Evolutionary conservation across 2,797 vertebrate species (phyloP), one percentile per base, ranked within the genome.

Genomic region (Menidia menidia): DNA sequence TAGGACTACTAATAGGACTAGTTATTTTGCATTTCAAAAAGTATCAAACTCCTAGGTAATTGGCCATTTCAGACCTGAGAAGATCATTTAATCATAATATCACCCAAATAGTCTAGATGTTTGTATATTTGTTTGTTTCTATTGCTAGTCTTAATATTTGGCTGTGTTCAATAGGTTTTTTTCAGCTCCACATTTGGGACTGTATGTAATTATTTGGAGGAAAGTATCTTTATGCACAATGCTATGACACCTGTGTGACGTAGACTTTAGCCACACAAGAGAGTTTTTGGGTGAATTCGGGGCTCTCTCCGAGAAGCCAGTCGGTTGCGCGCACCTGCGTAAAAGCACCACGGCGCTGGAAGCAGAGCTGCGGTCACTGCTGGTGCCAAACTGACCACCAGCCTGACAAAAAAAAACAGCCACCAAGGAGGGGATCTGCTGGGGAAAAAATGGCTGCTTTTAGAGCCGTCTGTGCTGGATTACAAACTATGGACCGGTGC

Each of bases 261-360:
- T 78, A 83, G 71, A 65, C 55, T 58, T 66, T n/a, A 42, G 35
- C 56, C 80, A 32, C 48, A 15, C 65, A 75, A 80, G 83, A 80
- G 83, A 87, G 65, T 78, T 81, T 75, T 44, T 35, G 55, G 71
- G 66, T 80, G 77, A 87, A 80, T 74, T 72, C n/a, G 55, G 65
- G 63, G 63, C 75, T 75, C 64, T 75, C 64, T 80, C 64, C 50
- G 84, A 66, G 78, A 80, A 68, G 16, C 52, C 75, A 18, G 41
- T 58, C 75, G 55, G 75, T 78, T 74, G 87, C 71, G 82, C 85
- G 88, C 90, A 88, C 90, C 89, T 89, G 86, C 83, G 72, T 77
- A 48, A 59, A 72, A 73, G 52, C 72, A 33, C 73, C 57, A 48
- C 79, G 51, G 76, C 52, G 81, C 77, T 71, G 87, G 73, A 60